Evolutionary conservation across 2,888 invertebrate genomes (phyloP).

Genomic region (Habroteleia sp.): DNA sequence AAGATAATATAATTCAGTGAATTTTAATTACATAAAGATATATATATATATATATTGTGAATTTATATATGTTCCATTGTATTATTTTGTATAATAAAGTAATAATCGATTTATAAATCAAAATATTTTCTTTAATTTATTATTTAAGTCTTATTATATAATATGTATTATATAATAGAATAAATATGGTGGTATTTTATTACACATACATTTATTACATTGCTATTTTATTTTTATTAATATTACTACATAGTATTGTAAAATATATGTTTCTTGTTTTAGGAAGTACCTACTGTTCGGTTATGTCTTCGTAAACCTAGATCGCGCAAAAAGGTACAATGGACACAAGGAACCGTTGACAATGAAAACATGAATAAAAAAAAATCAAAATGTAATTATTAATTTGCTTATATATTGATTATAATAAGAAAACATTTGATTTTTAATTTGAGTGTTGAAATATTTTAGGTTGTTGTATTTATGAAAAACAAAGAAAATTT

Average conservation of each 20-base stretch:
- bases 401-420: constrained; percentile 6
- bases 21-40: background rate
- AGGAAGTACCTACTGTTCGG: constrained; percentile 84
- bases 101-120: too few relatives aligned
- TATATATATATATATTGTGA: background rate
- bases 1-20: constrained; percentile 82
- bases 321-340: constrained; percentile 90
- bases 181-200: constrained; percentile 10
- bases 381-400: constrained; percentile 94
- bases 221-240: too few relatives aligned
- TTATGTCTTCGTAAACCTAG: constrained; percentile 87
- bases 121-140: too few relatives aligned
- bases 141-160: too few relatives aligned
- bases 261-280: background rate
- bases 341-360: constrained; percentile 95
- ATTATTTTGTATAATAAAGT: too few relatives aligned
- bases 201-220: too few relatives aligned
- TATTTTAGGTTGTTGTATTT: constrained; percentile 93
- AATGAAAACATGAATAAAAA: constrained; percentile 97
- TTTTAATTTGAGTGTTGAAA: too few relatives aligned
- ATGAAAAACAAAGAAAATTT: constrained; percentile 93
- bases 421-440: constrained; percentile 8
- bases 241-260: too few relatives aligned
- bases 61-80: constrained; percentile 2
- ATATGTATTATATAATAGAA: constrained; percentile 15